Evolutionary conservation across 2,113 vertebrate species (phyloP).

Genomic region (Felis chaus): DNA sequence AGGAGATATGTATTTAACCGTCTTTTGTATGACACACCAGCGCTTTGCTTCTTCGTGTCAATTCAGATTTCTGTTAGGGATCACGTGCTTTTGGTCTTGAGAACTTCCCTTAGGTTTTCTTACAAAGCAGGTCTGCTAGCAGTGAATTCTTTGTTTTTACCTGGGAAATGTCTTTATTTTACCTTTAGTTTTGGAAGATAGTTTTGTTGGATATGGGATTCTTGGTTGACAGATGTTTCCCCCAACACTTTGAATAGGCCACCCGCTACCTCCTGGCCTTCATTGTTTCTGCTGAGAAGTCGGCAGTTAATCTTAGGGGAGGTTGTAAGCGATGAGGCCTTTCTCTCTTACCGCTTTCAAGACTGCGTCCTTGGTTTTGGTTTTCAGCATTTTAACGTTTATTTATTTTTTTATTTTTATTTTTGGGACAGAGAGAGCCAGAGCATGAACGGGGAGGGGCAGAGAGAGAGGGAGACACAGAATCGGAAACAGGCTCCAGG

Average conservation of each 20-base stretch:
- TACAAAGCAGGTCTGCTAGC: background rate
- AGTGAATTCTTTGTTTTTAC: background rate
- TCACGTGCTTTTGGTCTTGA: background rate
- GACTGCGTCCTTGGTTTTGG: background rate
- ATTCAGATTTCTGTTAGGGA: background rate
- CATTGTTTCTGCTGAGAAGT: background rate
- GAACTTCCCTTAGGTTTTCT: background rate
- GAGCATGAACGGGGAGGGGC: too few relatives aligned
- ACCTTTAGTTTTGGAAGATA: background rate
- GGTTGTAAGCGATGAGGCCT: background rate
- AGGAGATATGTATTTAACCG: background rate
- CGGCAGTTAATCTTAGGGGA: background rate
- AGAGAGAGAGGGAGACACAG: too few relatives aligned
- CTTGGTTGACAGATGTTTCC: background rate
- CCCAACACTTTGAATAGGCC: background rate
- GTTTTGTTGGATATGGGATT: background rate
- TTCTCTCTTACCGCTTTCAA: background rate
- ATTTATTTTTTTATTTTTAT: too few relatives aligned
- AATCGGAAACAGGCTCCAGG: too few relatives aligned
- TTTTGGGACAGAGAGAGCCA: too few relatives aligned
- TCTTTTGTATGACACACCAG: background rate
- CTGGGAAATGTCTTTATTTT: background rate
- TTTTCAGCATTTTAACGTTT: background rate
- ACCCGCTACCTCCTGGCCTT: background rate
- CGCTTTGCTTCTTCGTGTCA: background rate